Evolutionary conservation across 1,140 invertebrate species (phyloP).

Genomic region (Epicauta chinensis): DNA sequence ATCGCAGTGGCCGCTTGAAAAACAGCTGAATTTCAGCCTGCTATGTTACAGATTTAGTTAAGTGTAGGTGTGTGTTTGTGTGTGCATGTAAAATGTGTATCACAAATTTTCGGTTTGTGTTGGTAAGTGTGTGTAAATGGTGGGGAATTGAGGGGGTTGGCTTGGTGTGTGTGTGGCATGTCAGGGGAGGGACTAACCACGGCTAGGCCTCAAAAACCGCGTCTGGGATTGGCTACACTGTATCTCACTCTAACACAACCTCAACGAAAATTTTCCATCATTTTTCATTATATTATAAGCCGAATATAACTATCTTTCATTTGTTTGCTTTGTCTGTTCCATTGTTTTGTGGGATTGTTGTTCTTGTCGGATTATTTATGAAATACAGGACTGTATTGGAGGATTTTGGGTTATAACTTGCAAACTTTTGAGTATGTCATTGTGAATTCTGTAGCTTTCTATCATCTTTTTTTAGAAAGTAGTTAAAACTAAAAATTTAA

Average conservation of each 20-base stretch:
- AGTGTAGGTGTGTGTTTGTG: too few species aligned
- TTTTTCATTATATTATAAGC: constrained; percentile 9
- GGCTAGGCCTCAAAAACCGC: constrained; percentile 43
- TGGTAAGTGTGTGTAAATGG: constrained; percentile 3
- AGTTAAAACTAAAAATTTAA: too few species aligned
- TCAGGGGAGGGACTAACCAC: constrained; percentile 43
- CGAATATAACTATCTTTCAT: constrained; percentile 14
- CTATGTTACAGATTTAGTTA: too few species aligned
- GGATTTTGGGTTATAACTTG: not conserved
- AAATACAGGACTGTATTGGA: constrained; percentile 15
- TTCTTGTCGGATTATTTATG: too few species aligned
- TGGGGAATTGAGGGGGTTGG: constrained; percentile 38
- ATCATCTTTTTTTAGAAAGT: too few species aligned
- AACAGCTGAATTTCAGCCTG: too few species aligned
- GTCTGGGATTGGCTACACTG: constrained; percentile 42
- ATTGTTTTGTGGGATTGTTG: too few species aligned
- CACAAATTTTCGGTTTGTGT: too few species aligned
- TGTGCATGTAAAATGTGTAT: too few species aligned
- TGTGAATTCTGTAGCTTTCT: not conserved
- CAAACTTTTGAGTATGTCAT: too few species aligned
- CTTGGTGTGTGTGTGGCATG: constrained; percentile 39
- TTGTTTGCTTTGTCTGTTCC: constrained; percentile 10
- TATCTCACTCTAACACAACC: constrained; percentile 31
- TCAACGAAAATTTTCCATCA: constrained; percentile 10
- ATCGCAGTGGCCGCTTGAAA: too few species aligned